A percentile compares a stretch with the other conserved stretches of the same genome.
Evolutionary conservation across 2,888 invertebrate species (phyloP).

Genomic region (Cryptophagus acutangulus): DNA sequence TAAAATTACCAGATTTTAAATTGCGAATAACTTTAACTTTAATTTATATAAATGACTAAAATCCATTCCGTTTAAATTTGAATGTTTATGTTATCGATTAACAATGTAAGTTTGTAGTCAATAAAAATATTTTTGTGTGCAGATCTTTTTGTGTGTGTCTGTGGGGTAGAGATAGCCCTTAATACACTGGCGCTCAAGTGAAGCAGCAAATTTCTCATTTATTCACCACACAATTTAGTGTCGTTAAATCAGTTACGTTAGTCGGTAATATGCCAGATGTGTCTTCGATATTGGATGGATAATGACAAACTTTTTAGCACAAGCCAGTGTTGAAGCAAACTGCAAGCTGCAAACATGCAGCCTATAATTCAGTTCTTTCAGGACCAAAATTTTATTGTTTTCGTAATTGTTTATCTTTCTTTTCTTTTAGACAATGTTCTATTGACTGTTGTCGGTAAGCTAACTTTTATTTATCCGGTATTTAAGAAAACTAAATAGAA

Average conservation of each 20-base stretch:
- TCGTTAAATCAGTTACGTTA: constrained; percentile 26
- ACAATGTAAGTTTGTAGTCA: too few relatives aligned
- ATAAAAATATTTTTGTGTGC: too few relatives aligned
- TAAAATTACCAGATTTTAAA: constrained; percentile 46
- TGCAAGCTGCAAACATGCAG: constrained; percentile 15
- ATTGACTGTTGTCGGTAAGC: constrained; percentile 77
- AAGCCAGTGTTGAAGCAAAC: constrained; percentile 16
- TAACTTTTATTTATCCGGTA: too few relatives aligned
- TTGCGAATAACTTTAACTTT: too few relatives aligned
- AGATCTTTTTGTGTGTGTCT: too few relatives aligned
- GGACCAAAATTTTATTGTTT: constrained; percentile 42
- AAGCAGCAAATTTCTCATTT: constrained; percentile 30
- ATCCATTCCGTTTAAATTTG: too few relatives aligned
- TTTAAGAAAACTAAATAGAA: neutral
- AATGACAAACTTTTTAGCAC: too few relatives aligned
- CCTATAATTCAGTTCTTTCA: too few relatives aligned
- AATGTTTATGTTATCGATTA: too few relatives aligned
- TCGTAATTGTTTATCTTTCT: constrained; percentile 65
- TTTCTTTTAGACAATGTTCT: constrained; percentile 82
- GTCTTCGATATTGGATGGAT: neutral
- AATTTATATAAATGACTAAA: too few relatives aligned
- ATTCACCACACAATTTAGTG: constrained; percentile 21
- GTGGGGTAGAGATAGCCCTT: too few relatives aligned
- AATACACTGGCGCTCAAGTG: too few relatives aligned
- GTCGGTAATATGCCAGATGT: neutral